These are phyloP conservation scores for Clarias platycephalus DNA, from an alignment of 2,797 vertebrate species.

Conservation along the genomic window DNA sequence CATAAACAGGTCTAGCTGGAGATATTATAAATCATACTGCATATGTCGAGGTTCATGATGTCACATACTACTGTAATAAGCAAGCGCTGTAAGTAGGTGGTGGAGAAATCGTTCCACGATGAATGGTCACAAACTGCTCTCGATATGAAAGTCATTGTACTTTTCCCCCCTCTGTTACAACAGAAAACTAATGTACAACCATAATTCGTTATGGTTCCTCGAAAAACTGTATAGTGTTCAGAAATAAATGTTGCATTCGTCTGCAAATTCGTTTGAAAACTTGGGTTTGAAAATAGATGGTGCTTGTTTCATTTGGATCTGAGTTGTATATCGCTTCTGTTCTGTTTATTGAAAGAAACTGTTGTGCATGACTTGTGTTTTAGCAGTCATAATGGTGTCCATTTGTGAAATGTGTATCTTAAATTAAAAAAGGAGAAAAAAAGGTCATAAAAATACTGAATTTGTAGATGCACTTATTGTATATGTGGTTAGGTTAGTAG, in stretches of 20 bases:
- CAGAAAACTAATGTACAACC: conserved; percentile 66
- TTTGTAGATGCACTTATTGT: conserved; percentile 96
- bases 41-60: conserved; percentile 77
- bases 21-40: conserved; percentile 65
- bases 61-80: conserved; percentile 82
- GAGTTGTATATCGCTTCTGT: conserved; percentile 95
- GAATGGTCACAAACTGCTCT: conserved; percentile 67
- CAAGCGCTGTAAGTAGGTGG: conserved; percentile 76
- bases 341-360: conserved; percentile 83
- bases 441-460: conserved; percentile 76
- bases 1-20: conserved; percentile 54
- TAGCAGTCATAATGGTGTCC: conserved; percentile 94
- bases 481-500: conserved; percentile 87
- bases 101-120: conserved; percentile 67
- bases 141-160: conserved; percentile 71
- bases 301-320: conserved; percentile 88
- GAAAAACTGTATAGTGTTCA: conserved; percentile 86
- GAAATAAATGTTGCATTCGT: conserved; percentile 76
- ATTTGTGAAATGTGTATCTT: conserved; percentile 91
- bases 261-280: conserved; percentile 77
- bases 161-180: conserved; percentile 74
- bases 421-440: conserved; percentile 77
- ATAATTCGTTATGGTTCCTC: conserved; percentile 68
- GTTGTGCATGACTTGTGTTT: conserved; percentile 95
- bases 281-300: conserved; percentile 87